These are phyloP conservation scores for Ephydatia muelleri DNA, from an alignment of 37 sponge, comb jelly and placozoan species.

Conservation along the genomic window DNA sequence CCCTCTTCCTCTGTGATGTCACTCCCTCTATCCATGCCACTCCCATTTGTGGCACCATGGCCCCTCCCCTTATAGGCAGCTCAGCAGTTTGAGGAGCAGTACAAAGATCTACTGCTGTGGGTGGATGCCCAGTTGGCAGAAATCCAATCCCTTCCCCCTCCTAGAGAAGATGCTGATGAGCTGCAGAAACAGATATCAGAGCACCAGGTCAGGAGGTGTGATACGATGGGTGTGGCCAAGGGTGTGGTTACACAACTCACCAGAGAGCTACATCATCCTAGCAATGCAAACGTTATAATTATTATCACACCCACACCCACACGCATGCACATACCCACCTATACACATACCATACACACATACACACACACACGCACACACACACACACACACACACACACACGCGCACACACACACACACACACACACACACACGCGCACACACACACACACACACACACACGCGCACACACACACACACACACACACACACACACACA, in stretches of 20 bases:
- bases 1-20: background rate
- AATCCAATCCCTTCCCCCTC: slow-evolving; percentile 47
- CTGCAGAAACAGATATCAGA: slow-evolving; percentile 81
- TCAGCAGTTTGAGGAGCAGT: slow-evolving; percentile 42
- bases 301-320: no score
- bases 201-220: slow-evolving; percentile 54
- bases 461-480: slow-evolving; percentile 12
- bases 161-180: slow-evolving; percentile 50
- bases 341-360: no score
- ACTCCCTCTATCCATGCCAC: background rate
- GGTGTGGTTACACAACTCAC: background rate
- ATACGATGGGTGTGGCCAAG: no score
- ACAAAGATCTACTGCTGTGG: slow-evolving; percentile 60
- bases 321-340: no score
- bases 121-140: slow-evolving; percentile 43
- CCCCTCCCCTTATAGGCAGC: slow-evolving; percentile 36
- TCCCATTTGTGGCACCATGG: background rate
- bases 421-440: background rate
- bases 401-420: background rate
- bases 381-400: background rate
- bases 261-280: background rate
- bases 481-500: background rate
- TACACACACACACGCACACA: no score
- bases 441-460: slow-evolving; percentile 19
- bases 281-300: background rate